These are phyloP conservation scores for Delphinapterus leucas DNA, from an alignment of 2,113 vertebrate species.

Conservation along the genomic window DNA sequence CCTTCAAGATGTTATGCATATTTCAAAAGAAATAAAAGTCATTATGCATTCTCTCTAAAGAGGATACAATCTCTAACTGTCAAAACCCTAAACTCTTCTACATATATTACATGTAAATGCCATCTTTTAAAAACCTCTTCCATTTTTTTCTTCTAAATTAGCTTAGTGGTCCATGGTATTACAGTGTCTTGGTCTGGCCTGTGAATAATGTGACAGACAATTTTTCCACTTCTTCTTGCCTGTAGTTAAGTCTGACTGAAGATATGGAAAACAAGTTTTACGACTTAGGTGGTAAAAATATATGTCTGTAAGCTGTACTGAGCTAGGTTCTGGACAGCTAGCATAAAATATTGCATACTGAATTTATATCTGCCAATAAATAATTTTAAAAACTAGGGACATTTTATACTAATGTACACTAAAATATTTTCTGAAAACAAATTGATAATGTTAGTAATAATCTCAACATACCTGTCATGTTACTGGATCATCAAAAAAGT, in stretches of 20 bases:
- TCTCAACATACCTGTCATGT: slow-evolving; percentile 45
- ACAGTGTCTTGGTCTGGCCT: slow-evolving; percentile 72
- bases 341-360: slow-evolving; percentile 73
- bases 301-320: slow-evolving; percentile 82
- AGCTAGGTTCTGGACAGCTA: slow-evolving; percentile 72
- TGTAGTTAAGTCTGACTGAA: slow-evolving; percentile 81
- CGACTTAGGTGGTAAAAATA: slow-evolving; percentile 84
- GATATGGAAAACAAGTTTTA: slow-evolving; percentile 87
- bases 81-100: slow-evolving; percentile 82
- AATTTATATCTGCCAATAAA: slow-evolving; percentile 74
- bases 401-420: slow-evolving; percentile 44
- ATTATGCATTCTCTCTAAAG: slow-evolving; percentile 84
- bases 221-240: slow-evolving; percentile 79
- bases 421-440: slow-evolving; percentile 68
- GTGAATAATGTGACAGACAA: slow-evolving; percentile 82
- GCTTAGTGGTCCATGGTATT: slow-evolving; percentile 84
- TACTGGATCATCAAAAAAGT: background rate
- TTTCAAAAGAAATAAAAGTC: slow-evolving; percentile 86
- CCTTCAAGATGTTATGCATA: slow-evolving; percentile 85
- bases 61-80: slow-evolving; percentile 83
- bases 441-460: slow-evolving; percentile 59
- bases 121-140: slow-evolving; percentile 74
- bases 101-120: slow-evolving; percentile 83
- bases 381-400: slow-evolving; percentile 41
- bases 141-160: slow-evolving; percentile 83